phyloP scores from a whole-genome alignment of 1,140 invertebrate genomes.

The Spodoptera frugiperda region DNA sequence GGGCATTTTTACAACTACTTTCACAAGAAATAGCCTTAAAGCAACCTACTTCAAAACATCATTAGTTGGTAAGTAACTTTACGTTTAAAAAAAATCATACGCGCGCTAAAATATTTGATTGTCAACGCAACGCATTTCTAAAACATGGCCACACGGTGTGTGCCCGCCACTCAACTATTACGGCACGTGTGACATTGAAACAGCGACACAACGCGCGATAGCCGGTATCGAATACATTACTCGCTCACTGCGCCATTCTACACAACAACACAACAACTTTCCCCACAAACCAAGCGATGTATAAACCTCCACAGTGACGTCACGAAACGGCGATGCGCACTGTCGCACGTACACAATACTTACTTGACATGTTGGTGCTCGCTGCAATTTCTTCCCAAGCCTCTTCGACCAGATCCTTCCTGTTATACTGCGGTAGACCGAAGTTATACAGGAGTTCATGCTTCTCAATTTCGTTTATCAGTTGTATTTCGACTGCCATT shows the following conservation, averaged over 20 bases:
- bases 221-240: constrained; percentile 9
- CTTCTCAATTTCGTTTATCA: constrained; percentile 61
- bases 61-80: too few relatives aligned
- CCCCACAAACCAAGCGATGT: constrained; percentile 5
- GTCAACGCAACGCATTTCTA: too few relatives aligned
- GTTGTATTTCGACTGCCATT: constrained; percentile 59
- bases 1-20: too few relatives aligned
- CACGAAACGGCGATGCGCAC: not conserved
- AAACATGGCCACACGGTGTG: not conserved
- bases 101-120: too few relatives aligned
- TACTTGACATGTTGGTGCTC: constrained; percentile 53
- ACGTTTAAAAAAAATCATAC: too few relatives aligned
- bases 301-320: constrained; percentile 4
- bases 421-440: constrained; percentile 57
- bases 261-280: not conserved
- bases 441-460: constrained; percentile 58
- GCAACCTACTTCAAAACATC: too few relatives aligned
- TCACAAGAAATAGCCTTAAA: too few relatives aligned
- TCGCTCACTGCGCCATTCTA: not conserved
- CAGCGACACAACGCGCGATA: constrained; percentile 8
- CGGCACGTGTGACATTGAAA: constrained; percentile 18
- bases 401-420: constrained; percentile 57
- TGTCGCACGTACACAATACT: constrained; percentile 9
- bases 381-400: constrained; percentile 56
- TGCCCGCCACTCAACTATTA: not conserved